A percentile compares a stretch with the other conserved stretches of the same genome.
These are phyloP conservation scores for Sebastes cheni DNA, from an alignment of 2,797 vertebrate genomes.

Conservation along the genomic window DNA sequence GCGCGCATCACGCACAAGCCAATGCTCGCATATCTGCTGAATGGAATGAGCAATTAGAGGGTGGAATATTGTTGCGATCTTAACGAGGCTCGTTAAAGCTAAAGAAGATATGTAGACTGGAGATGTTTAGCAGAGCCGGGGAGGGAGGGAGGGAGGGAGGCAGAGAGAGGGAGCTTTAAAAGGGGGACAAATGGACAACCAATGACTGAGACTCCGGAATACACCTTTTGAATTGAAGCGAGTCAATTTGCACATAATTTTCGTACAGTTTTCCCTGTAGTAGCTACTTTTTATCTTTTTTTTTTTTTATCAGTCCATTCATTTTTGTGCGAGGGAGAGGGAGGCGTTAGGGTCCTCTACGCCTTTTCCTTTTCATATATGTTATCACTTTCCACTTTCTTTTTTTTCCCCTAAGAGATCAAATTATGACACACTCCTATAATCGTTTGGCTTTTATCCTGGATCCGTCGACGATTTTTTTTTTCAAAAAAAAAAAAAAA, in stretches of 20 bases:
- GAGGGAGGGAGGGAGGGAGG: conserved; percentile 62
- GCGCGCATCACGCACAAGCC: conserved; percentile 89
- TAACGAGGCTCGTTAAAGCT: conserved; percentile 90
- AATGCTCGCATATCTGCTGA: conserved; percentile 89
- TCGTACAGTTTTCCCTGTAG: conserved; percentile 74
- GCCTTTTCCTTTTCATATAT: background rate
- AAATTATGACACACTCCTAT: conserved; percentile 8
- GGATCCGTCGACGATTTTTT: conserved; percentile 9
- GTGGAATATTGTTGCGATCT: conserved; percentile 93
- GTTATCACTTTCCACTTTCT: conserved; percentile 29
- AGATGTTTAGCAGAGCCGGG: conserved; percentile 74
- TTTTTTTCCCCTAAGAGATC: conserved; percentile 4
- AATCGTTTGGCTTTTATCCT: background rate
- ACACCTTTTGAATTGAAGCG: conserved; percentile 82
- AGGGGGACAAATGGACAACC: conserved; percentile 84
- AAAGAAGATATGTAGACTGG: conserved; percentile 88
- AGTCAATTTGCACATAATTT: conserved; percentile 86
- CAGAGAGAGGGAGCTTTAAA: conserved; percentile 73
- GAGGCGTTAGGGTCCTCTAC: conserved; percentile 47
- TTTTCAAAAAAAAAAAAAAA: background rate
- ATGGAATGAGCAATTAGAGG: conserved; percentile 95
- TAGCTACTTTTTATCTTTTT: conserved; percentile 60
- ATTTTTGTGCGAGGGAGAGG: conserved; percentile 75
- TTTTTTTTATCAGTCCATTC: conserved; percentile 82
- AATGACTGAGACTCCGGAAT: conserved; percentile 69